Conservation (phyloP, 2,797 vertebrate genomes). For the Loriculus beryllinus region DNA sequence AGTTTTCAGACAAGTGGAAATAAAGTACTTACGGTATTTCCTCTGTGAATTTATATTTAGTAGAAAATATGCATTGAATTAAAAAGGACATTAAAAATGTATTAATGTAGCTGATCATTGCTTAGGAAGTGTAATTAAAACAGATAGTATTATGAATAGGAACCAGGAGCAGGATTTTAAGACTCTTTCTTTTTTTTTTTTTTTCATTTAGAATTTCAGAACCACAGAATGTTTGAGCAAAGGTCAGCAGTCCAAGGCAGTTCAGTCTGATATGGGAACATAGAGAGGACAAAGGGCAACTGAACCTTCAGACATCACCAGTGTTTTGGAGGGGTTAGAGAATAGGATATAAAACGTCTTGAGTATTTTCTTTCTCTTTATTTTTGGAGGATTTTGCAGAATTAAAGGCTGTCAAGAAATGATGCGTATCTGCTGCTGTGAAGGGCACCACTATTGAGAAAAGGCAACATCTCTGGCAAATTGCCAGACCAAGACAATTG, state of each 20-base stretch:
- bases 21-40: neutral
- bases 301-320: neutral
- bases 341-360: neutral
- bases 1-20: neutral
- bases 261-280: neutral
- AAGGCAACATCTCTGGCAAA: neutral
- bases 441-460: neutral
- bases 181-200: neutral
- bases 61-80: conserved; percentile 1
- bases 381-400: neutral
- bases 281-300: neutral
- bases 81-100: neutral
- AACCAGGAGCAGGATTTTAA: neutral
- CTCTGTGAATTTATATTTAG: neutral
- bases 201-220: neutral
- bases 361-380: neutral
- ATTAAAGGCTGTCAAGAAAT: neutral
- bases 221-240: neutral
- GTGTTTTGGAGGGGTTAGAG: neutral
- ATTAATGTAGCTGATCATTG: neutral
- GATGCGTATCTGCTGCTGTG: neutral
- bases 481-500: neutral
- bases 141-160: neutral
- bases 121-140: conserved; percentile 21
- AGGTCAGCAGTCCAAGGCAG: neutral